Percentiles rank a stretch among this genome's conserved stretches.
Conservation (phyloP, 1,140 invertebrate genomes). For the Melipona quadrifasciata region DNA sequence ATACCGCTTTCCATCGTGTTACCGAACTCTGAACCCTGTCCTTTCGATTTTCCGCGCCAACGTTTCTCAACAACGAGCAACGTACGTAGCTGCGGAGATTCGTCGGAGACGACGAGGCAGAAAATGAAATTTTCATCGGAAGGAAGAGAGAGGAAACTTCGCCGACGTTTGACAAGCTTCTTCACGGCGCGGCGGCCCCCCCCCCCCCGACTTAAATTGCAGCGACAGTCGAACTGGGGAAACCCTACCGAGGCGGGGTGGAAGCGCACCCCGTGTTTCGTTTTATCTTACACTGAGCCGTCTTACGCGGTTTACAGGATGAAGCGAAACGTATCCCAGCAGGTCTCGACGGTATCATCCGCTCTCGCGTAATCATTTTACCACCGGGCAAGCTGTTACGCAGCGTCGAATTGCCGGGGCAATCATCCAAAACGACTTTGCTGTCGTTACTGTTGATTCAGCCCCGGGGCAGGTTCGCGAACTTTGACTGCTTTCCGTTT, state of each 20-base stretch:
- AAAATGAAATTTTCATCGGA: slow-evolving; percentile 12
- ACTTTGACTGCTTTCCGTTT: neutral
- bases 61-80: no score
- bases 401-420: neutral
- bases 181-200: neutral
- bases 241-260: neutral
- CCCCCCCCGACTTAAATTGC: slow-evolving; percentile 35
- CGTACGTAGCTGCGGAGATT: neutral
- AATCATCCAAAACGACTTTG: neutral
- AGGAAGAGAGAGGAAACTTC: neutral
- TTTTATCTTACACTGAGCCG: slow-evolving; percentile 50
- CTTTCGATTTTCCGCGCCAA: neutral
- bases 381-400: neutral
- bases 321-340: slow-evolving; percentile 38
- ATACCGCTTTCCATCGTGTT: no score
- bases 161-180: slow-evolving; percentile 7
- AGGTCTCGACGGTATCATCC: slow-evolving; percentile 4
- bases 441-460: slow-evolving; percentile 14
- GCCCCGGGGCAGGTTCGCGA: neutral
- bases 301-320: slow-evolving; percentile 47
- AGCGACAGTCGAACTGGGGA: slow-evolving; percentile 39
- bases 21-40: no score
- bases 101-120: neutral
- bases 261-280: slow-evolving; percentile 53
- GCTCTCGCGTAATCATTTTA: slow-evolving; percentile 9